Evolutionary conservation across 53 echinoderm and acorn worm genomes (phyloP), one percentile per base, ranked within the genome.

Genomic region (Patiria pectinifera): DNA sequence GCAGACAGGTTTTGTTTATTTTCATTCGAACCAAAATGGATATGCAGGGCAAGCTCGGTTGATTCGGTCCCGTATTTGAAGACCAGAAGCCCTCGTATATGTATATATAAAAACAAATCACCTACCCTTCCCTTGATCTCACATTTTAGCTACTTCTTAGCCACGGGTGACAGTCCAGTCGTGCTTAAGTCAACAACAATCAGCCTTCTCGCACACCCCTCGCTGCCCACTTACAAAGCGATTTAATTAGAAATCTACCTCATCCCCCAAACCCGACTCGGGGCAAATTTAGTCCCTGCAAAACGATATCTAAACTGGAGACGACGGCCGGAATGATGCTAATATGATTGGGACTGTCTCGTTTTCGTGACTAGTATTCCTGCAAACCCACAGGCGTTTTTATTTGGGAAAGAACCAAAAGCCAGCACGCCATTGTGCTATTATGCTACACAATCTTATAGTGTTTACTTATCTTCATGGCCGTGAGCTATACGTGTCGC

Each of bases 191-290:
- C 90, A 90, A 90, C 90, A 90, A 61, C 82, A 14, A 90, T 81
- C 90, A 59, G 88, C 61, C 78, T 78, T 78, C 60, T 76, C 58
- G 35, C 70, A 48, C 81, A 90, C 90, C 81, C 48, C 47, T 69
- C 23, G 90, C 90, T 69, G 90, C 90, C 81, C 80, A 90, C 90
- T 90, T 90, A 90, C 62, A 62, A 86, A 80, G 80, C 90, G 80
- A 90, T 90, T 90, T 90, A 90, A 90, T 90, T 90, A 90, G 90
- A 90, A 90, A 69, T 66, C 80, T 46, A 80, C 90, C 90, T 69
- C 80, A 63, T 78, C 90, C 25, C 19, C 44, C 14, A 0, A 66
- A 14, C 9, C 77, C 23, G 90, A 81, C 80, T 80, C 21, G 45
- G 63, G 81, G 43, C 14, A 90, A 66, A 62, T 79, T 58, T 76